Conservation (phyloP, 1,140 invertebrate genomes). For the Macrobrachium rosenbergii region DNA sequence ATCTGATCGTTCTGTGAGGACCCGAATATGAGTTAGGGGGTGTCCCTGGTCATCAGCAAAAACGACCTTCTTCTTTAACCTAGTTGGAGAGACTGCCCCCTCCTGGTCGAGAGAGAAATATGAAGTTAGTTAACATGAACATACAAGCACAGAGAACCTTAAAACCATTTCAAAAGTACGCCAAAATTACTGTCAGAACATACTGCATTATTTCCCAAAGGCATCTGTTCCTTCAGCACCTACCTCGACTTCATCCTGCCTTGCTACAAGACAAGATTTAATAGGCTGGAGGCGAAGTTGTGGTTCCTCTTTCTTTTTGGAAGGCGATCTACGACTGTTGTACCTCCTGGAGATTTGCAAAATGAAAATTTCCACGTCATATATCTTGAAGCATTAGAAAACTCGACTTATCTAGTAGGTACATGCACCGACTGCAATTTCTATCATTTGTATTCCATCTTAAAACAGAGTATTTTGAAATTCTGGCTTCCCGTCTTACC, state of each 20-base stretch:
- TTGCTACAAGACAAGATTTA: conserved; percentile 71
- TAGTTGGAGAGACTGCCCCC: conserved; percentile 71
- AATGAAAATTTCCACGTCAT: too few species aligned
- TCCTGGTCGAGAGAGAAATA: conserved; percentile 19
- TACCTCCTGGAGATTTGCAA: conserved; percentile 1
- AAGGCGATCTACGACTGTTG: conserved; percentile 27
- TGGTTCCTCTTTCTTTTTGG: conserved; percentile 32
- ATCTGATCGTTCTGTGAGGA: conserved; percentile 94
- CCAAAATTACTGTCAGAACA: background rate
- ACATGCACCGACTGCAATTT: too few species aligned
- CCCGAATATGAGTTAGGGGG: conserved; percentile 82
- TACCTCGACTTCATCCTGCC: conserved; percentile 67
- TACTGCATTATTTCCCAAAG: background rate
- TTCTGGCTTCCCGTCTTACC: background rate
- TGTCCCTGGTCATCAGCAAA: conserved; percentile 94
- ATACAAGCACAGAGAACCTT: too few species aligned
- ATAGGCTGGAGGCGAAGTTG: conserved; percentile 66
- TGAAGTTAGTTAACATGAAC: too few species aligned
- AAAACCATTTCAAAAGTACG: too few species aligned
- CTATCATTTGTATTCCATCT: too few species aligned
- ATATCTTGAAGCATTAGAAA: too few species aligned
- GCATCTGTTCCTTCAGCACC: conserved; percentile 4
- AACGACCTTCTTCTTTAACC: conserved; percentile 86
- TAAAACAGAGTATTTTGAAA: too few species aligned
- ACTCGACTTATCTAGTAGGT: too few species aligned